Percentiles rank a stretch among this genome's conserved stretches.
phyloP scores from a whole-genome alignment of 2,888 invertebrate genomes.

The Erebia palarica region DNA sequence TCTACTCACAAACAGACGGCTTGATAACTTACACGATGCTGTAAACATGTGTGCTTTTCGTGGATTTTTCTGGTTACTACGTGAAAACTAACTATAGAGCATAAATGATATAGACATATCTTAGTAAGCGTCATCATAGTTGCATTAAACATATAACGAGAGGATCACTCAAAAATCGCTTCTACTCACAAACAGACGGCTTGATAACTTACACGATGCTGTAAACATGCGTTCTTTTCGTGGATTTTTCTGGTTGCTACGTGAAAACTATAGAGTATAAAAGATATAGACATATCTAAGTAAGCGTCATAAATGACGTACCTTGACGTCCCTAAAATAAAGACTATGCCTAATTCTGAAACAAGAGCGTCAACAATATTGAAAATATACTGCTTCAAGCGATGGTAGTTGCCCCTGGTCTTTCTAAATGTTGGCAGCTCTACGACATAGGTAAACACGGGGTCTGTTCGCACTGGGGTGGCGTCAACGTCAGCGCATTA shows the following conservation, averaged over 20 bases:
- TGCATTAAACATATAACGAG: slow-evolving; percentile 55
- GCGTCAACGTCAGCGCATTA: slow-evolving; percentile 57
- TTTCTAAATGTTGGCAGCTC: slow-evolving; percentile 38
- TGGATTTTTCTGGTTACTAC: slow-evolving; percentile 32
- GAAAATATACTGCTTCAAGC: no score
- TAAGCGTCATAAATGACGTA: no score
- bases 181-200: slow-evolving; percentile 53
- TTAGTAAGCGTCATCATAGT: slow-evolving; percentile 25
- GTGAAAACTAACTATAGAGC: slow-evolving; percentile 28
- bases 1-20: slow-evolving; percentile 53
- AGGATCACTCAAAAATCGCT: slow-evolving; percentile 67
- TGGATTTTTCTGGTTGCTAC: slow-evolving; percentile 32
- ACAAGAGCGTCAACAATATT: no score
- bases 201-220: slow-evolving; percentile 62
- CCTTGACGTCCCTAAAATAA: no score
- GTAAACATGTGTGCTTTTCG: slow-evolving; percentile 57
- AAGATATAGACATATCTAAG: slow-evolving; percentile 9
- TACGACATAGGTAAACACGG: slow-evolving; percentile 48
- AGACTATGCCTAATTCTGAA: no score
- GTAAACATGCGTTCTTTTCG: slow-evolving; percentile 57
- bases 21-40: slow-evolving; percentile 62
- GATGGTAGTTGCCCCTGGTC: neutral
- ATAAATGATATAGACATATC: slow-evolving; percentile 16
- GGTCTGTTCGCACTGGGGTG: slow-evolving; percentile 50
- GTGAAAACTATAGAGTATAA: slow-evolving; percentile 28